Base-by-base conservation (phyloP, 2,113 vertebrate species). In the Salvelinus namaycush region DNA sequence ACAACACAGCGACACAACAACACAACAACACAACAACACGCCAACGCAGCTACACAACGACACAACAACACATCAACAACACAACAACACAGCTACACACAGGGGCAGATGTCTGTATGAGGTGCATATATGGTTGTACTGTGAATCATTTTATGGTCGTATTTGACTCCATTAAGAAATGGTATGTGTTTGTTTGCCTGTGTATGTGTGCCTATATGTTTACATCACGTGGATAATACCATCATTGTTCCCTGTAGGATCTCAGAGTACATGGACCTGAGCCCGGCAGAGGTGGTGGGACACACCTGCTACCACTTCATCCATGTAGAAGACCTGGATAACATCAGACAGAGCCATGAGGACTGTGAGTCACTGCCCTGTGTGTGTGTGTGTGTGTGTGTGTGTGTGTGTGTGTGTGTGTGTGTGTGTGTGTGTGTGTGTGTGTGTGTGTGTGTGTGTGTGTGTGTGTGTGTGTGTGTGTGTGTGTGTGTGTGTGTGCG, bases 181-280 rank as follows among this genome's bases (percentile, higher is more conserved):
- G 48, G n/a, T 39, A 39, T 9, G 39, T 39, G 39, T 39, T 39
- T 39, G 39, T 39, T 39, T 76, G 20, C 39, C 3, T 77, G 34
- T 64, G 39, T 39, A 39, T 39, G 39, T 39, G 34, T 9, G 13
- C 49, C 6, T 72, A 51, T 67, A 39, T 39, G 39, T 39, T 39
- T 39, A 39, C 39, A 39, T 39, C 39, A 39, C 7, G 39, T 39
- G 2, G 39, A 12, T 44, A 44, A 44, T 24, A 44, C 39, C 39
- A 44, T 11, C 16, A 54, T 57, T 57, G 13, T 8, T 24, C n/a
- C n/a, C 18, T 76, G 27, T 70, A 97, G 96, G 90, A 95, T 97
- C 88, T 95, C 94, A 0, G 95, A 97, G 83, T 96, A 97, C 66
- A 97, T 97, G 96, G 96, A 97, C 83, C 87, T 96, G 79, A 94